Conservation (phyloP, 37 sponge, comb jelly and placozoan genomes). For the Cliona cf. orientalis region DNA sequence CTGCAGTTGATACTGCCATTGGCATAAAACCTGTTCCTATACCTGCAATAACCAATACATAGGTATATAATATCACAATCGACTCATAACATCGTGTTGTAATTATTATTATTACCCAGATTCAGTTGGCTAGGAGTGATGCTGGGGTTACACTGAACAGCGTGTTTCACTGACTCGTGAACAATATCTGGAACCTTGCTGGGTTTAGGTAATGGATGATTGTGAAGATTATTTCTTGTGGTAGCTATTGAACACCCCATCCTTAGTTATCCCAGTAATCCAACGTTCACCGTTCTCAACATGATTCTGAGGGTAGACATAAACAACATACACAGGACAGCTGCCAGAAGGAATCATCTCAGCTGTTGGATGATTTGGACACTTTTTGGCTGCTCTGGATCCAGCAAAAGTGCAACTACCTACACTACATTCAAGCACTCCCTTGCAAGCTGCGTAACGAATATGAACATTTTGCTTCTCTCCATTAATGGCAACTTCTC, state of each 20-base stretch:
- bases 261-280: slow-evolving; percentile 13
- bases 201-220: slow-evolving; percentile 4
- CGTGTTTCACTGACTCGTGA: slow-evolving; percentile 1
- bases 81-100: not conserved
- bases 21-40: slow-evolving; percentile 20
- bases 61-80: not conserved
- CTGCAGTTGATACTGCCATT: slow-evolving; percentile 15
- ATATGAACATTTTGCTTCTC: slow-evolving; percentile 18
- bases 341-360: not conserved
- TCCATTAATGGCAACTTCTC: slow-evolving; percentile 1
- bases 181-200: slow-evolving; percentile 7
- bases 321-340: slow-evolving; percentile 12
- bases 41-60: not conserved
- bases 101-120: not conserved
- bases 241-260: not conserved
- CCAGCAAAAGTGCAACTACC: not conserved
- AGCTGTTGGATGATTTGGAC: slow-evolving; percentile 8
- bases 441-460: not conserved
- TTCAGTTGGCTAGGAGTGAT: slow-evolving; percentile 12
- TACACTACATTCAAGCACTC: not conserved
- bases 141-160: not conserved
- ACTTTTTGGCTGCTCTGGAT: not conserved
- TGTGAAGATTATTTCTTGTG: not conserved
- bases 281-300: slow-evolving; percentile 7
- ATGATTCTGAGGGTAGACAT: not conserved